Evolutionary conservation across 2,888 invertebrate species (phyloP).

Genomic region (Eristalis arbustorum): DNA sequence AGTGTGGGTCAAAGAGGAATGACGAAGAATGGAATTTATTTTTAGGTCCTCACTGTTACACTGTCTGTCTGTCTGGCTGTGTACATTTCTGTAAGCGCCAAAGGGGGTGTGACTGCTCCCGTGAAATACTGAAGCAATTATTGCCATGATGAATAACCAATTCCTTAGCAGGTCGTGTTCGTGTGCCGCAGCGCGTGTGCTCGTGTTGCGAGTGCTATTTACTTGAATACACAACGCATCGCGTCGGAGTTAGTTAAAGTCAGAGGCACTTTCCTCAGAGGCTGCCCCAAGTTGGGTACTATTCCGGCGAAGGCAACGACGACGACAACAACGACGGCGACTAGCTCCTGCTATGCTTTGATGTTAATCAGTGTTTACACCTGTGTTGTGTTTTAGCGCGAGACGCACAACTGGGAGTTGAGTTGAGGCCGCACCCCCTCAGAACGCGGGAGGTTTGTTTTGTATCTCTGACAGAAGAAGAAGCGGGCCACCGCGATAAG

Average conservation of each 20-base stretch:
- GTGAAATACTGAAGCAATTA: slow-evolving; percentile 15
- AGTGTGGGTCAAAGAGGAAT: neutral
- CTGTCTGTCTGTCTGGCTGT: neutral
- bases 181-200: neutral
- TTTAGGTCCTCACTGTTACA: neutral
- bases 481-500: neutral
- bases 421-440: slow-evolving; percentile 4
- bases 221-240: slow-evolving; percentile 21
- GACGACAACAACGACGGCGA: neutral
- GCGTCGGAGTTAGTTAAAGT: slow-evolving; percentile 10
- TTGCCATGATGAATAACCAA: slow-evolving; percentile 48
- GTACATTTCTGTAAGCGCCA: neutral
- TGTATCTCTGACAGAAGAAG: neutral
- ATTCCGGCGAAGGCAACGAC: too few species aligned
- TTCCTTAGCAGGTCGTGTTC: slow-evolving; percentile 13
- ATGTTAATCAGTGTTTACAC: slow-evolving; percentile 56
- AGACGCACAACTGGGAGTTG: slow-evolving; percentile 12
- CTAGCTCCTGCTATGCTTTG: slow-evolving; percentile 21
- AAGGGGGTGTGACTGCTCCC: neutral
- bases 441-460: neutral
- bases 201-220: slow-evolving; percentile 2
- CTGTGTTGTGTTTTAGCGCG: slow-evolving; percentile 55
- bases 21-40: neutral
- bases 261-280: neutral
- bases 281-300: neutral